phyloP scores from a whole-genome alignment of 92 coral and sea anemone species.

The Montipora capitata region DNA sequence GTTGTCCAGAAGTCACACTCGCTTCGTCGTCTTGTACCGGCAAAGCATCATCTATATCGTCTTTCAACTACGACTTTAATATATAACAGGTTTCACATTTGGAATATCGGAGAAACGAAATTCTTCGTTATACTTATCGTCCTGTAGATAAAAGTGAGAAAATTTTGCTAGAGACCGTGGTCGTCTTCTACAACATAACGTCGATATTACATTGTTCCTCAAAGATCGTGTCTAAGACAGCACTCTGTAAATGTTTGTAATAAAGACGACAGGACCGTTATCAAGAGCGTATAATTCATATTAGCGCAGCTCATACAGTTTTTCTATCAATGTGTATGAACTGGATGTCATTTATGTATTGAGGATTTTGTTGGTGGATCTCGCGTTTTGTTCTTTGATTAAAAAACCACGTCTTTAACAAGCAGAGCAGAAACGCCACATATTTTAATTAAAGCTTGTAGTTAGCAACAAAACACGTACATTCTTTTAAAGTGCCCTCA shows the following conservation, averaged over 20 bases:
- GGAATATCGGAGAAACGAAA: neutral
- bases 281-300: neutral
- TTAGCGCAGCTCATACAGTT: neutral
- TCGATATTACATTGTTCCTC: neutral
- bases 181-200: neutral
- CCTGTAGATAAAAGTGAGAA: too few relatives aligned
- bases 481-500: neutral
- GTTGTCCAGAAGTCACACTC: too few relatives aligned
- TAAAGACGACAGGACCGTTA: neutral
- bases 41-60: too few relatives aligned
- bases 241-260: neutral
- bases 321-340: neutral
- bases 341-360: neutral
- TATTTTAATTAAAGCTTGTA: neutral
- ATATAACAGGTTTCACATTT: neutral
- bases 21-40: too few relatives aligned
- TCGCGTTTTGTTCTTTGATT: neutral
- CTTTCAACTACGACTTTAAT: neutral
- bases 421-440: neutral
- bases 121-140: too few relatives aligned
- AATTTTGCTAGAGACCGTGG: neutral
- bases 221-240: neutral
- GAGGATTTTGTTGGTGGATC: neutral
- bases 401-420: neutral
- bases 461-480: neutral